phyloP scores from a whole-genome alignment of 1,140 invertebrate genomes.

The Leguminivora glycinivorella region DNA sequence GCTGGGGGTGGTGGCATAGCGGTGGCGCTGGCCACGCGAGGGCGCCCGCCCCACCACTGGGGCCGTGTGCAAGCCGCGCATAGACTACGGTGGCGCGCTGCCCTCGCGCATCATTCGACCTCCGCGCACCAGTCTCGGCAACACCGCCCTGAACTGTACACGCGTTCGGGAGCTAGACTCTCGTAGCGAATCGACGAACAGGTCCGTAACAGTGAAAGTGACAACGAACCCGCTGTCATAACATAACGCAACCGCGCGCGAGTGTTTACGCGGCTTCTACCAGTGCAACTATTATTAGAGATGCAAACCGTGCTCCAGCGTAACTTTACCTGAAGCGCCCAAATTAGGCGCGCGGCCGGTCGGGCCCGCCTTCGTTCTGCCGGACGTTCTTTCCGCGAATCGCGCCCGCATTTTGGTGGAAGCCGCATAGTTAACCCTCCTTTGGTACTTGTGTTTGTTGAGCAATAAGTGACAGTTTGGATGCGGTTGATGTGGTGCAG shows the following conservation, averaged over 20 bases:
- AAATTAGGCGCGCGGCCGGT: constrained; percentile 73
- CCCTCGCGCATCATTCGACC: constrained; percentile 77
- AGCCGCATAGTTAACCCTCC: constrained; percentile 47
- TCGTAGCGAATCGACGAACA: constrained; percentile 78
- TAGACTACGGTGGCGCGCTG: constrained; percentile 74
- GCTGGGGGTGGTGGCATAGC: constrained; percentile 44
- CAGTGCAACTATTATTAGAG: constrained; percentile 69
- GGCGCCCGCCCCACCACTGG: constrained; percentile 60
- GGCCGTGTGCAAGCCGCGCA: constrained; percentile 78
- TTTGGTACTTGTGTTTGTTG: constrained; percentile 56
- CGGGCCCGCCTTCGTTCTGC: constrained; percentile 50
- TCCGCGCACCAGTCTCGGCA: constrained; percentile 75
- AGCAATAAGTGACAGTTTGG: constrained; percentile 66
- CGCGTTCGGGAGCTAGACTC: constrained; percentile 71
- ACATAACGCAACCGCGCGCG: constrained; percentile 44
- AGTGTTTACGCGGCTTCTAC: constrained; percentile 62
- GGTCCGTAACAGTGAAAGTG: constrained; percentile 75
- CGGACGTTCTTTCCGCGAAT: constrained; percentile 46
- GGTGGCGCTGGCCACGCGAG: constrained; percentile 41
- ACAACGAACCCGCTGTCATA: constrained; percentile 43
- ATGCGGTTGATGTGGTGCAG: constrained; percentile 64
- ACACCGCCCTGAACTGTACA: constrained; percentile 67
- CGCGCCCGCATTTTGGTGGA: constrained; percentile 49
- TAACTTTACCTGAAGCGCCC: constrained; percentile 78
- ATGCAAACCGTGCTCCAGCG: constrained; percentile 66